A percentile compares a stretch with the other conserved stretches of the same genome.
Evolutionary conservation across 1,140 invertebrate species (phyloP).

Genomic region (Ceratoteleas bidentatus): DNA sequence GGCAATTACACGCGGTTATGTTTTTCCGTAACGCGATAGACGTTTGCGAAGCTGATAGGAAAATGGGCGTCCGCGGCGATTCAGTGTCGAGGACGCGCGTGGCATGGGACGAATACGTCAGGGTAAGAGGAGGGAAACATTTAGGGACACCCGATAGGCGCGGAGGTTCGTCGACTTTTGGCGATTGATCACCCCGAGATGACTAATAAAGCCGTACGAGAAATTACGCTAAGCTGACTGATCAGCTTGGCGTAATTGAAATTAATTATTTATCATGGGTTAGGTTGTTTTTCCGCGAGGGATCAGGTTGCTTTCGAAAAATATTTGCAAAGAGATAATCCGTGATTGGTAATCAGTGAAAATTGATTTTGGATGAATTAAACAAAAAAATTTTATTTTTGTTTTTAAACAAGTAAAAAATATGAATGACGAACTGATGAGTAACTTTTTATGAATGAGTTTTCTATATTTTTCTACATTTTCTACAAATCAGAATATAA

Average conservation of each 20-base stretch:
- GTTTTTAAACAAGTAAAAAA: too few species aligned
- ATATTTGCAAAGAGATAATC: too few species aligned
- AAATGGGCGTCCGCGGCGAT: slow-evolving; percentile 37
- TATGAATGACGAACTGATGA: too few species aligned
- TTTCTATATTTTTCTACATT: too few species aligned
- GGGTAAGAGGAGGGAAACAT: slow-evolving; percentile 26
- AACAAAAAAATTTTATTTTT: too few species aligned
- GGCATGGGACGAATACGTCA: slow-evolving; percentile 20
- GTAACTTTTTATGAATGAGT: too few species aligned
- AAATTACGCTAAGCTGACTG: background rate
- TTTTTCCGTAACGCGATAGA: slow-evolving; percentile 36
- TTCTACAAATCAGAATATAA: too few species aligned
- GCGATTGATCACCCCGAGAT: slow-evolving; percentile 22
- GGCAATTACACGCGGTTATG: slow-evolving; percentile 19
- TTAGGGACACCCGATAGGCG: slow-evolving; percentile 25
- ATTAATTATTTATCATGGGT: slow-evolving; percentile 34
- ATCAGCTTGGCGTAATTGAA: slow-evolving; percentile 26
- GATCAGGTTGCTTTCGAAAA: slow-evolving; percentile 2
- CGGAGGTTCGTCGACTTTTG: slow-evolving; percentile 23
- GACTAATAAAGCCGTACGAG: slow-evolving; percentile 21
- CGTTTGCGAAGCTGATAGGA: background rate
- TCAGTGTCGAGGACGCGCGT: slow-evolving; percentile 11
- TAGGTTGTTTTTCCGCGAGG: slow-evolving; percentile 9
- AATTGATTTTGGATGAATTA: too few species aligned
- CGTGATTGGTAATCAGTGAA: too few species aligned